Base-by-base conservation (phyloP, 2,888 invertebrate species). In the Halictus quadricinctus region DNA sequence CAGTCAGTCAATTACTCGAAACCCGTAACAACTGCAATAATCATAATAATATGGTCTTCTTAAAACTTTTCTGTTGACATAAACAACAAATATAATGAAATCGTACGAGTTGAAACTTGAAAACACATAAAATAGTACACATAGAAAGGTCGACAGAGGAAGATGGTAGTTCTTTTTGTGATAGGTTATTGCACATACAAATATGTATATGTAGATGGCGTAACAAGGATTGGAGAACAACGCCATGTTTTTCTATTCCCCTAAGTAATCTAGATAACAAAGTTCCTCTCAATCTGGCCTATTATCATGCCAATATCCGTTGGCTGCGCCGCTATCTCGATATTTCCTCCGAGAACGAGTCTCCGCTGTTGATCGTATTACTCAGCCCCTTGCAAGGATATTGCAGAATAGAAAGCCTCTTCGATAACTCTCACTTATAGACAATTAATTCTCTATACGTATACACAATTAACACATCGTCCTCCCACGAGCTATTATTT, bases 211-310 rank as follows among this genome's bases (percentile, higher is more conserved):
- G 70, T 75, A 29, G 29, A 0, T 29, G 70, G 69, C 54, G 73
- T 78, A 85, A 83, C 77, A 70, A 84, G 79, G 83, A 89, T 87
- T 89, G 36, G 81, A 82, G 87, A 87, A 85, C 87, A 86, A 87
- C 83, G 79, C 79, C 80, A 72, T 88, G 87, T 89, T 89, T 89
- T 89, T 88, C 85, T 82, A 82, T 84, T 88, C 88, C 88, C 88
- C 88, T 86, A 88, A 90, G 89, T 90, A 89, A 90, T 90, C 86
- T 88, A 85, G 88, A 89, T 89, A 90, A 90, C 89, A 90, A 90
- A 89, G 89, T 90, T 90, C 84, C 88, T 88, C 88, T 90, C 89
- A 90, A 90, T 90, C 89, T 90, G 86, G 86, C 88, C 89, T 89
- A 90, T 90, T 89, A 89, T 89, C 88, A 84, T 85, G 80, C 86